phyloP scores from a whole-genome alignment of 2,888 invertebrate species.

The Drosophila buzzatii region DNA sequence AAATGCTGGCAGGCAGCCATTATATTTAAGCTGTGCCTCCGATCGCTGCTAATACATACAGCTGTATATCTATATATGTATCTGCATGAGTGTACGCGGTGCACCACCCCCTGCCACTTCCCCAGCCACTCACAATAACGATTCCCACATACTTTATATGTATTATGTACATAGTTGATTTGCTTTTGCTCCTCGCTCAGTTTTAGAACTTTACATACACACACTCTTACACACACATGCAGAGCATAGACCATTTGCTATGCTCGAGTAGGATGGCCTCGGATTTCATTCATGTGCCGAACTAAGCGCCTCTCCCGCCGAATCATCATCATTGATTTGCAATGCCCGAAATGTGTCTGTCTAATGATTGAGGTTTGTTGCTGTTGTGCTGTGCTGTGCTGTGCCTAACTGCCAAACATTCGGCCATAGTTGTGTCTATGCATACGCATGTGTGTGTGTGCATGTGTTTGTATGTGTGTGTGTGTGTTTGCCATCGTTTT shows the following conservation, averaged over 20 bases:
- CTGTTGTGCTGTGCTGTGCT: slow-evolving; percentile 58
- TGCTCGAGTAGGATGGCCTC: slow-evolving; percentile 60
- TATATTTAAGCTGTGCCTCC: slow-evolving; percentile 73
- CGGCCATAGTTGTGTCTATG: slow-evolving; percentile 41
- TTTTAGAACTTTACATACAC: slow-evolving; percentile 46
- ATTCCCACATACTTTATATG: slow-evolving; percentile 68
- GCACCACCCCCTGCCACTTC: background rate
- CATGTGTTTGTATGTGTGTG: slow-evolving; percentile 28
- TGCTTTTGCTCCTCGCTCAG: slow-evolving; percentile 66
- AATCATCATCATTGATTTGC: slow-evolving; percentile 72
- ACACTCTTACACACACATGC: slow-evolving; percentile 20
- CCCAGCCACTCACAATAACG: slow-evolving; percentile 13
- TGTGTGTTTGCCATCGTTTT: slow-evolving; percentile 80
- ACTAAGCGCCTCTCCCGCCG: slow-evolving; percentile 51
- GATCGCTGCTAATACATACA: slow-evolving; percentile 48
- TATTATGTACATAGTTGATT: slow-evolving; percentile 82
- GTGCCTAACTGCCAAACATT: slow-evolving; percentile 75
- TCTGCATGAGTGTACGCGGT: slow-evolving; percentile 15
- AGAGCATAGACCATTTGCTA: slow-evolving; percentile 40
- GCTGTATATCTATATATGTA: too few species aligned
- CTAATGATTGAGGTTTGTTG: slow-evolving; percentile 66
- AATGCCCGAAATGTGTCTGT: slow-evolving; percentile 71
- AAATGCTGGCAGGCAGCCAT: slow-evolving; percentile 78
- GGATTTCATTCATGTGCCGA: slow-evolving; percentile 69
- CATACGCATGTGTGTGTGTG: slow-evolving; percentile 1